These are phyloP conservation scores for Synergus itoensis DNA, from an alignment of 2,888 invertebrate species.

Conservation along the genomic window DNA sequence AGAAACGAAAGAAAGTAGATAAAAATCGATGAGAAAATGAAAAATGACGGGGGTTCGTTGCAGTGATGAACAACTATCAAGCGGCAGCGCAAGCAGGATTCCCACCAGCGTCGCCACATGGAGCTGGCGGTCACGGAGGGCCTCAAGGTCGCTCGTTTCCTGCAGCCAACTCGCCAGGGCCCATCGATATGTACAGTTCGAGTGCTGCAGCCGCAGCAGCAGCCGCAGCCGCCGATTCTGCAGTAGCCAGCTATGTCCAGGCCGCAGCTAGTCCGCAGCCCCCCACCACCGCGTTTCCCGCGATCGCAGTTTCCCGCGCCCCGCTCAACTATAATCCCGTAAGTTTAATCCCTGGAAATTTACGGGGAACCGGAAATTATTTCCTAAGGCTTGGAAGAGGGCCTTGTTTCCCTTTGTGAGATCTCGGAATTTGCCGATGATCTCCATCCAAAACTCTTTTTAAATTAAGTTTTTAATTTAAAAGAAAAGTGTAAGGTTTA, in stretches of 20 bases:
- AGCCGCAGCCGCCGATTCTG: conserved; percentile 83
- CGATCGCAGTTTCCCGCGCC: conserved; percentile 95
- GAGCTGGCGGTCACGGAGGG: conserved; percentile 80
- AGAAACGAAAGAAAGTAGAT: neutral
- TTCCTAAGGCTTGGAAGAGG: neutral
- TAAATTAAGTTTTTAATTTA: neutral
- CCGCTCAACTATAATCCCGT: conserved; percentile 96
- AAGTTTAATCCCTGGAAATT: conserved; percentile 77
- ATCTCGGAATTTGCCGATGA: neutral
- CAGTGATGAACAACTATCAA: conserved; percentile 98
- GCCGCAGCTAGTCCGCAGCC: conserved; percentile 97
- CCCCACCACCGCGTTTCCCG: conserved; percentile 91
- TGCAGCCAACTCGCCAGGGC: conserved; percentile 94
- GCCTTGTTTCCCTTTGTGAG: neutral
- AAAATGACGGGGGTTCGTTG: conserved; percentile 67
- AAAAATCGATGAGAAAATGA: neutral
- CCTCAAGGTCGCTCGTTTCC: conserved; percentile 89
- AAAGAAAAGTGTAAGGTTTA: no score
- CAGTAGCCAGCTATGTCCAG: conserved; percentile 93
- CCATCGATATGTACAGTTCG: conserved; percentile 96
- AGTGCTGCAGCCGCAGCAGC: conserved; percentile 84
- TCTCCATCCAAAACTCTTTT: neutral
- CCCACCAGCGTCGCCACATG: conserved; percentile 91
- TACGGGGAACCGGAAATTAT: neutral
- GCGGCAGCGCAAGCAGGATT: conserved; percentile 88